Percentiles rank a stretch among this genome's conserved stretches.
Evolutionary conservation across 1,140 invertebrate genomes (phyloP).

Genomic region (Drosophila neocordata): DNA sequence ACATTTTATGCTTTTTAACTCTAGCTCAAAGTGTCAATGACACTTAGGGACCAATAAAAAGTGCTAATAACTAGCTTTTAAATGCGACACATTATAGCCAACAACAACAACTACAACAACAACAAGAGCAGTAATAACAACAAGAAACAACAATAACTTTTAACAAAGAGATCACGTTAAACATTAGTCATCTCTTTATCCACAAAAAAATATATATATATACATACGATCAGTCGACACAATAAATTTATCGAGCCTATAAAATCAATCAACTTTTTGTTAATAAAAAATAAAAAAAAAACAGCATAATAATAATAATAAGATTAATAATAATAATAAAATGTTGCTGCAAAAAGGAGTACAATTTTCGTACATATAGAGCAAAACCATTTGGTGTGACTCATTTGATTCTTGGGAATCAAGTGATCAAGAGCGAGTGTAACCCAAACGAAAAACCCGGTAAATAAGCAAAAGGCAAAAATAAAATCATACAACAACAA

Average conservation of each 20-base stretch:
- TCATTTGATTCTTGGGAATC: constrained; percentile 52
- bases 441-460: constrained; percentile 55
- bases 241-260: constrained; percentile 77
- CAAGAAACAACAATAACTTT: constrained; percentile 16
- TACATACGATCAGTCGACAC: constrained; percentile 30
- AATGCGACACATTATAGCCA: constrained; percentile 36
- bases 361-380: constrained; percentile 67
- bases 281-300: constrained; percentile 34
- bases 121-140: background rate
- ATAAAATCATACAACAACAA: constrained; percentile 36
- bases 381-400: constrained; percentile 42
- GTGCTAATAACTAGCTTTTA: constrained; percentile 64
- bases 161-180: constrained; percentile 63
- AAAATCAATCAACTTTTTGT: constrained; percentile 73
- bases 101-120: constrained; percentile 22
- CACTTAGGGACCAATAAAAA: constrained; percentile 45
- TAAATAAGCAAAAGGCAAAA: constrained; percentile 65
- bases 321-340: constrained; percentile 57
- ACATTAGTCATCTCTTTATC: constrained; percentile 67
- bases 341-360: constrained; percentile 63
- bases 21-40: constrained; percentile 59
- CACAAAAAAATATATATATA: constrained; percentile 29
- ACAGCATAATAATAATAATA: constrained; percentile 23
- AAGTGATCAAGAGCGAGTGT: constrained; percentile 56
- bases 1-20: background rate